phyloP scores from a whole-genome alignment of 2,888 invertebrate genomes.

The Poecilobothrus nobilitatus region DNA sequence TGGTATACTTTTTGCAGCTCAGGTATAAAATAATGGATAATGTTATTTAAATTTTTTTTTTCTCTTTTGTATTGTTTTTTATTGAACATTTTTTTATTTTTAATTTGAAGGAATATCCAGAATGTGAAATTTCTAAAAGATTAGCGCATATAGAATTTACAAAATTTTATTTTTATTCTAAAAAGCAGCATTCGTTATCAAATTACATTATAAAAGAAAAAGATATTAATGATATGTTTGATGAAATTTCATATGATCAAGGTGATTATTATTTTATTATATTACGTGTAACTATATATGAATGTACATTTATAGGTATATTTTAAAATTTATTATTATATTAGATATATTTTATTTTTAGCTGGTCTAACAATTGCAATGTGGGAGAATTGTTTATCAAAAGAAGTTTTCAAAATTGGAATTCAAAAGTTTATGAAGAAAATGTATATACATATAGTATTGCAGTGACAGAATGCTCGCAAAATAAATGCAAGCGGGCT shows the following conservation, averaged over 20 bases:
- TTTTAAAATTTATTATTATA: no score
- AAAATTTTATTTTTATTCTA: constrained; percentile 31
- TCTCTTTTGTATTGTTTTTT: no score
- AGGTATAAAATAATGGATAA: constrained; percentile 12
- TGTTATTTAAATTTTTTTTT: no score
- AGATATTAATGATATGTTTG: constrained; percentile 45
- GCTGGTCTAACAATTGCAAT: constrained; percentile 59
- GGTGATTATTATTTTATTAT: constrained; percentile 34
- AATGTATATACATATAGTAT: constrained; percentile 17
- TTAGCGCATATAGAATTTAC: not conserved
- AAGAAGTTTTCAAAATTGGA: constrained; percentile 9
- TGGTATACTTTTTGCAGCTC: constrained; percentile 12
- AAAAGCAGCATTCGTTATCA: constrained; percentile 29
- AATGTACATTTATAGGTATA: no score
- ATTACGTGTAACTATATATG: no score
- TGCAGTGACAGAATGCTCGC: no score
- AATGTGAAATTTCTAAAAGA: constrained; percentile 58
- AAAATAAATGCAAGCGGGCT: no score
- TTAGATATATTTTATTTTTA: constrained; percentile 14
- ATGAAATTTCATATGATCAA: constrained; percentile 58
- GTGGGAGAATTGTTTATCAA: constrained; percentile 52
- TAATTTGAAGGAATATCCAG: constrained; percentile 49
- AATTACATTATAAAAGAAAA: constrained; percentile 35
- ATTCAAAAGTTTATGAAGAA: constrained; percentile 12
- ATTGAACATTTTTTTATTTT: no score